Evolutionary conservation across 2,113 vertebrate species (phyloP), one percentile per base, ranked within the genome.

Genomic region (Pedetes capensis): DNA sequence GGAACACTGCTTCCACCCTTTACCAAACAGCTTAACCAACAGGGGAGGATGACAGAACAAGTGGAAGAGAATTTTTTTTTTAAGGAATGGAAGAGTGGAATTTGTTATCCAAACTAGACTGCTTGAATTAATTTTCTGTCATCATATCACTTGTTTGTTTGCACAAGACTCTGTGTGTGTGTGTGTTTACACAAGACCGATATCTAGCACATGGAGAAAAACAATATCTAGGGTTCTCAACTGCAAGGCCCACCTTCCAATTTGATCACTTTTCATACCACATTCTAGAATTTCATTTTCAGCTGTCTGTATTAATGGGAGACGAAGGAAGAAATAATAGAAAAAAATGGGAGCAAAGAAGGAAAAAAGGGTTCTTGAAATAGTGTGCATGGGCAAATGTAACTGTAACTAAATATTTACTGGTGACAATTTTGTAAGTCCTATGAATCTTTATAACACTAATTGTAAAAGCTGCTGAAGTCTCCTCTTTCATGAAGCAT

Each of bases 1-100:
- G 91, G 83, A 89, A 64, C 53, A 79, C 69, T 32, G 37, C 44
- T 94, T 95, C 78, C 7, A 51, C 68, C 74, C 91, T 96, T 94
- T 88, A 69, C 51, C 83, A 84, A 97, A 80, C 1, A 69, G 12
- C 17, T 93, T 91, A 84, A 44, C 25, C 68, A 61, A 79, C 34
- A 32, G 47, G n/a, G 51, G 55, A 93, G 53, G 53, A 25, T 0
- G 0, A 27, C 29, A 1, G 13, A 87, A 37, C 3, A 34, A 79
- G 22, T 18, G 47, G 47, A 74, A 75, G n/a, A 37, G 32, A 22
- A 32, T 47, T 83, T 88, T 78, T 12, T 37, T 39, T 87, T 42
- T 59, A 44, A 78, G 49, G 37, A 84, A 83, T 34, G 29, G 22
- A 95, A n/a, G 71, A 59, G 74, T 49, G 51, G 78, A 88, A 93